These are phyloP conservation scores for Esox niger DNA, from an alignment of 2,113 vertebrate species.

Conservation along the genomic window DNA sequence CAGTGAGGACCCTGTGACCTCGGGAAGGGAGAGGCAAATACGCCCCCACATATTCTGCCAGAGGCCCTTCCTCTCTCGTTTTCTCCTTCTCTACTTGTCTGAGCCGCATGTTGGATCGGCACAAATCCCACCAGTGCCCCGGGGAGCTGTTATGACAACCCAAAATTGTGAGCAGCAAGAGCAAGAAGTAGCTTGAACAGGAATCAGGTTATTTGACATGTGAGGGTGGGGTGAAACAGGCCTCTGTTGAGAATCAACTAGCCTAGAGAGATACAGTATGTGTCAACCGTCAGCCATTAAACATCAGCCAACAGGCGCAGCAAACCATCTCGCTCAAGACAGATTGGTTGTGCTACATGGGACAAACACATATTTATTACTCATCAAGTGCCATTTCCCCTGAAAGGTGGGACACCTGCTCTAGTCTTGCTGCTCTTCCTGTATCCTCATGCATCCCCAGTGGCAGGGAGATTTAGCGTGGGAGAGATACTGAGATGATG, in stretches of 20 bases:
- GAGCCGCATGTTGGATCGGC: slow-evolving; percentile 44
- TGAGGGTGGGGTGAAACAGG: slow-evolving; percentile 61
- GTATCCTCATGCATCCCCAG: slow-evolving; percentile 5
- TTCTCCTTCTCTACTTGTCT: slow-evolving; percentile 19
- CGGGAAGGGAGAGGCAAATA: slow-evolving; percentile 30
- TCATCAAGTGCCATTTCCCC: slow-evolving; percentile 40
- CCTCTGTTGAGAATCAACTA: slow-evolving; percentile 64
- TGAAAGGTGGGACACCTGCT: slow-evolving; percentile 25
- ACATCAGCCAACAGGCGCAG: slow-evolving; percentile 52
- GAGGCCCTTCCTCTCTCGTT: slow-evolving; percentile 29
- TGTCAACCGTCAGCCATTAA: slow-evolving; percentile 66
- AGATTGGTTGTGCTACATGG: slow-evolving; percentile 39
- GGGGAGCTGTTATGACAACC: slow-evolving; percentile 73
- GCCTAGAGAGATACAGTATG: slow-evolving; percentile 73
- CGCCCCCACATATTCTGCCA: slow-evolving; percentile 26
- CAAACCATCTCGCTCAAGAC: slow-evolving; percentile 50
- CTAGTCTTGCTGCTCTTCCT: neutral
- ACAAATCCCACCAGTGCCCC: slow-evolving; percentile 52
- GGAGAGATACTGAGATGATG: slow-evolving; percentile 41
- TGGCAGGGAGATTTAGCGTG: slow-evolving; percentile 18
- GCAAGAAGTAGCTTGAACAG: slow-evolving; percentile 77
- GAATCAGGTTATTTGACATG: slow-evolving; percentile 61
- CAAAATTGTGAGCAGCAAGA: slow-evolving; percentile 60
- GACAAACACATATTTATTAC: slow-evolving; percentile 51
- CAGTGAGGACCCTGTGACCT: slow-evolving; percentile 63